Conservation (phyloP, 2,113 vertebrate genomes). For the Trogon surrucura region DNA sequence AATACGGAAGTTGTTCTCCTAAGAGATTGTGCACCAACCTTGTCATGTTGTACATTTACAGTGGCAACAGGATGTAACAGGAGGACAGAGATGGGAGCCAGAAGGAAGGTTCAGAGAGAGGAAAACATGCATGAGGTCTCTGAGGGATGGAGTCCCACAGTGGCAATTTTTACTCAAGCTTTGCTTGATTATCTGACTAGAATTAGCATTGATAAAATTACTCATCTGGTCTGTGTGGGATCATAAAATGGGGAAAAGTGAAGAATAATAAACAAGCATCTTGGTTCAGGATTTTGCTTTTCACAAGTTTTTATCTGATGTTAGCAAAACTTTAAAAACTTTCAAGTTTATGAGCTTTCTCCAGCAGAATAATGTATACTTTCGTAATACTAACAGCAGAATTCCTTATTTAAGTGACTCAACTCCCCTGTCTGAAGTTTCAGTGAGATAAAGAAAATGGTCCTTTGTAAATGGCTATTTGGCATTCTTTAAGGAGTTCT, state of each 20-base stretch:
- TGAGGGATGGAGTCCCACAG: not conserved
- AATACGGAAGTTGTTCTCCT: constrained; percentile 5
- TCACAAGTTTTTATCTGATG: not conserved
- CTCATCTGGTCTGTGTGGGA: not conserved
- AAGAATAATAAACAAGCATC: not conserved
- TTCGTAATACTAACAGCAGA: not conserved
- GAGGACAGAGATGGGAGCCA: constrained; percentile 6
- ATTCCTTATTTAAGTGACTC: not conserved
- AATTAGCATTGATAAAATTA: constrained; percentile 17
- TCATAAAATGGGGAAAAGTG: not conserved
- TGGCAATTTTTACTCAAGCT: not conserved
- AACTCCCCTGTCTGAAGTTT: not conserved
- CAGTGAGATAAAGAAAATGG: not conserved
- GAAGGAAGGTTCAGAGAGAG: not conserved
- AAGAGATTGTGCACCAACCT: not conserved
- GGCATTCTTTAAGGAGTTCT: not conserved
- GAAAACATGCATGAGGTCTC: not conserved
- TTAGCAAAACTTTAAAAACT: not conserved
- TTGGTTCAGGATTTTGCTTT: not conserved
- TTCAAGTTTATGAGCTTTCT: not conserved
- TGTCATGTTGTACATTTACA: not conserved
- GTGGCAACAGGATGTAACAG: not conserved
- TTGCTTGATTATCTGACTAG: not conserved
- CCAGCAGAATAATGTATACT: not conserved
- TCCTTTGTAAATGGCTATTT: not conserved